phyloP scores from a whole-genome alignment of 1,140 invertebrate genomes.

The Eurosta solidaginis region DNA sequence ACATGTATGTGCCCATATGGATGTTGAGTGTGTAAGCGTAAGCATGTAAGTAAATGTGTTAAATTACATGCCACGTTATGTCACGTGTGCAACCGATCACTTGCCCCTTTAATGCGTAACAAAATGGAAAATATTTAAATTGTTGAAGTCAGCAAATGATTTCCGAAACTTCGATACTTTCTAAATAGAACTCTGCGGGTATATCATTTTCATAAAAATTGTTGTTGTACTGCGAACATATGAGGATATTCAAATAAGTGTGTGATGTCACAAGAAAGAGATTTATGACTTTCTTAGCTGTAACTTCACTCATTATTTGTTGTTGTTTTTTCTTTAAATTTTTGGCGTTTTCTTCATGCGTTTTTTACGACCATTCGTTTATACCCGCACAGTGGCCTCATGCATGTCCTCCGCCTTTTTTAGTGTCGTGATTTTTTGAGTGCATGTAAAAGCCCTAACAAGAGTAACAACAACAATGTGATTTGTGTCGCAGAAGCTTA shows the following conservation, averaged over 20 bases:
- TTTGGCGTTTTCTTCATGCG: background rate
- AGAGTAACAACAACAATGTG: background rate
- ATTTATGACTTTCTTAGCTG: conserved; percentile 16
- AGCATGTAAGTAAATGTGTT: background rate
- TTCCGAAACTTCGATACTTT: background rate
- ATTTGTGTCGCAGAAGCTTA: conserved; percentile 20
- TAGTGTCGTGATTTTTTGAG: background rate
- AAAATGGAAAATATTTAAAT: conserved; percentile 1
- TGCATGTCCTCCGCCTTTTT: conserved; percentile 12
- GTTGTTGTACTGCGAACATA: no score
- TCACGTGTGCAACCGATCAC: background rate
- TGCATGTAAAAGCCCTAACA: background rate
- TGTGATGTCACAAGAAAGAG: background rate
- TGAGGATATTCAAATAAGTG: background rate
- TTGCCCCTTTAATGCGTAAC: background rate
- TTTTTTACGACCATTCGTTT: background rate
- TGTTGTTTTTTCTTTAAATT: background rate
- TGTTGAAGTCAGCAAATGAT: conserved; percentile 20
- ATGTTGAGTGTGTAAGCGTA: background rate
- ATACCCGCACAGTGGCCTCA: background rate
- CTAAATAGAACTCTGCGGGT: background rate
- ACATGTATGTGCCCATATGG: background rate
- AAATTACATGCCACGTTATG: background rate
- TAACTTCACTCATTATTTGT: conserved; percentile 14
- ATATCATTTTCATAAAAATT: background rate